Evolutionary conservation across 2,888 invertebrate species (phyloP), one percentile per base, ranked within the genome.

Genomic region (Brenthis daphne): DNA sequence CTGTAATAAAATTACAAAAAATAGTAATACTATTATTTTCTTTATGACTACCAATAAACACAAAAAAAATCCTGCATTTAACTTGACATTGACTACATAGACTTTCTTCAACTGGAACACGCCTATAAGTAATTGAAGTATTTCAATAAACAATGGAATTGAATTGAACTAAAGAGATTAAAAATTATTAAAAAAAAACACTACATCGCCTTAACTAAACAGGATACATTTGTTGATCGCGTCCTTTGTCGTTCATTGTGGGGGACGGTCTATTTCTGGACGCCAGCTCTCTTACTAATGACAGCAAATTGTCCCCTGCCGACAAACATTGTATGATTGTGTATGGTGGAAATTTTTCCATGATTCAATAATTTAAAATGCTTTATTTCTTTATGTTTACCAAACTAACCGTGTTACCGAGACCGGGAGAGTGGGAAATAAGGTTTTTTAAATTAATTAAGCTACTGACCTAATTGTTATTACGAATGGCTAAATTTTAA

Each of bases 241-340:
- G 82, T 83, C 82, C 83, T 82, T 80, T 80, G 75, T 78, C 79
- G 76, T 73, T 82, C 84, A 84, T 81, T 81, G 85, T 80, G 86
- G 85, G 87, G 82, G 86, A 82, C 82, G 75, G 73, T 79, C 86
- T 90, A 89, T 90, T 89, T 88, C 80, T 71, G 82, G 77, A 74
- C 70, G 75, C 80, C 82, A 75, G 76, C 74, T 75, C 75, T 71
- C 77, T 72, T 76, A 73, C 81, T 89, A 88, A 89, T 88, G 83
- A 85, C 83, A 79, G 79, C 76, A 85, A 87, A 88, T 88, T 88
- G 88, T 85, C 85, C 84, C 79, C 76, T 80, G 68, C 76, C 68
- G 78, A 80, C 85, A 74, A 86, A 82, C 87, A 87, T 87, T 54
- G 24, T 53, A 53, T 53, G 37, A 37, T 8, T 63, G 14, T 16